phyloP scores from a whole-genome alignment of 2,888 invertebrate species.

The Agrotis clavis region DNA sequence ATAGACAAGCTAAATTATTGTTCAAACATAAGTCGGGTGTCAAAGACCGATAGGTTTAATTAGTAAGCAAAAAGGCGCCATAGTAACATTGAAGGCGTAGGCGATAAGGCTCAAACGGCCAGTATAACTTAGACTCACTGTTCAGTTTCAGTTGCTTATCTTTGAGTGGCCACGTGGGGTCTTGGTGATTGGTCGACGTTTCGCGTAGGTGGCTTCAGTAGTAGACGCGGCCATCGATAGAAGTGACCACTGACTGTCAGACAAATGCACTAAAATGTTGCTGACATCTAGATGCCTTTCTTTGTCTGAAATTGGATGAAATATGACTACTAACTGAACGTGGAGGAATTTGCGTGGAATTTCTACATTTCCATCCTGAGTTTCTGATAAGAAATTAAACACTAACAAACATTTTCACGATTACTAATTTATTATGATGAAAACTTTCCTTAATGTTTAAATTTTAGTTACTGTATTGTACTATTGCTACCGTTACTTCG shows the following conservation, averaged over 20 bases:
- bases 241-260: slow-evolving; percentile 68
- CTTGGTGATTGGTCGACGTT: slow-evolving; percentile 69
- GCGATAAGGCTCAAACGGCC: slow-evolving; percentile 76
- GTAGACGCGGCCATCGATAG: slow-evolving; percentile 71
- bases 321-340: no score
- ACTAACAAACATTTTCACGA: not conserved
- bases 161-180: slow-evolving; percentile 64
- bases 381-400: not conserved
- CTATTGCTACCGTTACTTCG: not conserved
- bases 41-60: slow-evolving; percentile 89
- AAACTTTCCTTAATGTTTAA: not conserved
- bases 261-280: slow-evolving; percentile 52
- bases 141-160: slow-evolving; percentile 63
- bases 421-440: no score
- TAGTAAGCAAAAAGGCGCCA: slow-evolving; percentile 86
- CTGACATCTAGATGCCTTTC: slow-evolving; percentile 4
- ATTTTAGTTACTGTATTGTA: not conserved
- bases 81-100: slow-evolving; percentile 77
- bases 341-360: no score
- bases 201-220: slow-evolving; percentile 82
- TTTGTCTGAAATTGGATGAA: not conserved
- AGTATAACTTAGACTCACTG: slow-evolving; percentile 67
- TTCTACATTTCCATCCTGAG: not conserved
- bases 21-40: slow-evolving; percentile 80
- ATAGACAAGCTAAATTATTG: slow-evolving; percentile 75